A percentile compares a stretch with the other conserved stretches of the same genome.
phyloP scores from a whole-genome alignment of 2,797 vertebrate species.

The Kryptopterus vitreolus region DNA sequence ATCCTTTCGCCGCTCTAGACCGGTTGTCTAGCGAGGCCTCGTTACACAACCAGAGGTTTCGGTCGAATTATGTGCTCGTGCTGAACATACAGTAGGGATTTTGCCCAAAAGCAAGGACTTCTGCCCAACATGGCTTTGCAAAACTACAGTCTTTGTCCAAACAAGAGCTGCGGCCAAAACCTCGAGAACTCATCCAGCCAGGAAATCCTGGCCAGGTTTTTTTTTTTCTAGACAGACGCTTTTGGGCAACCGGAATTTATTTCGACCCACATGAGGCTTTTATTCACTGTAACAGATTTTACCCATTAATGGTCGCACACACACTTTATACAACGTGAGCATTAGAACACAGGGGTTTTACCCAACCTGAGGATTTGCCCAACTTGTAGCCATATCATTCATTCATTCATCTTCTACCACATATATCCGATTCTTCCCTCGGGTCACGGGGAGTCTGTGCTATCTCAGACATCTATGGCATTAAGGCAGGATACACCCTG shows the following conservation, averaged over 20 bases:
- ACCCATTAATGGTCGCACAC: background rate
- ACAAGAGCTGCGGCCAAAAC: background rate
- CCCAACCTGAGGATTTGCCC: background rate
- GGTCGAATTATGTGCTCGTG: background rate
- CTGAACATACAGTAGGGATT: background rate
- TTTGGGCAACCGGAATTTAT: conserved; percentile 8
- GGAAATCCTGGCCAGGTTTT: background rate
- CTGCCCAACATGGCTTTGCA: background rate
- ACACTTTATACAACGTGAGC: background rate
- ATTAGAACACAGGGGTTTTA: background rate
- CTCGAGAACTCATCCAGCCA: background rate
- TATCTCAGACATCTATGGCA: no score
- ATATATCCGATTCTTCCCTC: no score
- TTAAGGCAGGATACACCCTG: no score
- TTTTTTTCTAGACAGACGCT: background rate
- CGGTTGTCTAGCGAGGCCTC: background rate
- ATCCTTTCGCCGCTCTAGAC: background rate
- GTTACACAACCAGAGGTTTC: background rate
- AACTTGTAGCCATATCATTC: background rate
- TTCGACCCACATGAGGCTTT: background rate
- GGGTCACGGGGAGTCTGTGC: no score
- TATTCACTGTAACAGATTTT: background rate
- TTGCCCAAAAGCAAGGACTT: background rate
- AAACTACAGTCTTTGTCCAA: background rate
- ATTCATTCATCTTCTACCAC: no score